Base-by-base conservation (phyloP, 1,140 invertebrate genomes). In the Bombus picipes region DNA sequence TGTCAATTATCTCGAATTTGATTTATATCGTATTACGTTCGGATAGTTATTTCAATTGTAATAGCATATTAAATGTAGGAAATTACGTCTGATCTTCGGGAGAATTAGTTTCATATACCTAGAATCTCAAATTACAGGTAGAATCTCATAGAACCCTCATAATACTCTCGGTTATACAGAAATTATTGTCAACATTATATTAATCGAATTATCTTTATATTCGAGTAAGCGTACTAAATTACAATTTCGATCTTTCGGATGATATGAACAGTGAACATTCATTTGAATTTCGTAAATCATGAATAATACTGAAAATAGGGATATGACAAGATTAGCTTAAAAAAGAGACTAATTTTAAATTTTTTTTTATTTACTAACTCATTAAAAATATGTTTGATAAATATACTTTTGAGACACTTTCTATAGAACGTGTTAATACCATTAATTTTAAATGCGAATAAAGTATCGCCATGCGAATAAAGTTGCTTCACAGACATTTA, bases 101-200 rank as follows among this genome's bases (percentile, higher is more conserved):
- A 53, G 76, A 59, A 87, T 84, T 84, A 87, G 62, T 84, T 79
- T 79, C 57, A 70, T 53, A 71, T 32, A 32, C 10, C 34, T 37
- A 37, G 53, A 78, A 72, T 59, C 85, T 86, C 73, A 34, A 47
- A 78, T 81, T n/a, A 75, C 32, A 41, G 43, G 53, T 71, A 65
- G 41, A 71, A 66, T 71, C 37, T 5, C 47, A 22, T 53, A 12
- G 22, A 82, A 66, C 2, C 68, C 39, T 41, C 32, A 59, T 70
- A 41, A 74, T 74, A 78, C 12, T 65, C 57, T 71, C 10, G 37
- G 9, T n/a, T 43, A 86, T 28, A 37, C 41, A 71, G 18, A 77
- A 71, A 77, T 83, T 72, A 83, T 70, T 77, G 53, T 72, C 85
- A 62, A 76, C 22, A n/a, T 28, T 77, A 28, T 22, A 53, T 53